Conservation (phyloP, 2,888 invertebrate genomes). For the Cheilosia vernalis region DNA sequence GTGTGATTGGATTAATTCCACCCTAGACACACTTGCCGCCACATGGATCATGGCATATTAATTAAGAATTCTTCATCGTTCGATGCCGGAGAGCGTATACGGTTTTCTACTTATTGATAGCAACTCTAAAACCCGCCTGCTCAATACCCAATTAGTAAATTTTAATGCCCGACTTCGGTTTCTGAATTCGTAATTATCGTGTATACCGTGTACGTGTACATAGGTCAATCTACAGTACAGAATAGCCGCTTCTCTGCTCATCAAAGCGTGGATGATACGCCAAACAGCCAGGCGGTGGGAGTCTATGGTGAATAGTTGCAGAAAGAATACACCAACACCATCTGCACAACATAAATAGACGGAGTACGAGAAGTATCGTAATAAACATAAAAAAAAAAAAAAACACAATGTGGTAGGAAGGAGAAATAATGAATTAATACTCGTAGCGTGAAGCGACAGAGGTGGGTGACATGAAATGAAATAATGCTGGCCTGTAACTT, state of each 20-base stretch:
- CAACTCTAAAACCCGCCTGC: slow-evolving; percentile 24
- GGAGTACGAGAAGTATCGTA: slow-evolving; percentile 21
- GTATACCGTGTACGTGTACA: not conserved
- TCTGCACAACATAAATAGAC: slow-evolving; percentile 35
- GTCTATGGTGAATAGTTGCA: not conserved
- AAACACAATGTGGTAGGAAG: slow-evolving; percentile 4
- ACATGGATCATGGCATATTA: slow-evolving; percentile 20
- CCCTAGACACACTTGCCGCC: slow-evolving; percentile 19
- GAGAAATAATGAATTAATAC: slow-evolving; percentile 22
- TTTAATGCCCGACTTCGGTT: slow-evolving; percentile 65
- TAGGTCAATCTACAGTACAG: slow-evolving; percentile 31
- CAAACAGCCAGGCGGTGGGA: slow-evolving; percentile 11
- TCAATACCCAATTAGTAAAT: slow-evolving; percentile 70
- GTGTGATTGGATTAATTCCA: slow-evolving; percentile 29
- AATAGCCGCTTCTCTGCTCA: slow-evolving; percentile 43
- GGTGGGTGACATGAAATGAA: slow-evolving; percentile 16
- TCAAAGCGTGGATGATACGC: slow-evolving; percentile 31
- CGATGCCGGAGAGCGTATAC: not conserved
- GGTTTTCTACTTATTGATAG: slow-evolving; percentile 20
- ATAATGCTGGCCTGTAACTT: slow-evolving; percentile 47
- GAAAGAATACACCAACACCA: slow-evolving; percentile 37
- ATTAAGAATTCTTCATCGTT: slow-evolving; percentile 63
- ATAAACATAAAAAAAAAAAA: not conserved
- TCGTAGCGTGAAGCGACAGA: slow-evolving; percentile 5
- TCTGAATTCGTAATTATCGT: slow-evolving; percentile 60